Evolutionary conservation across 92 coral and sea anemone species (phyloP).

Genomic region (Pocillopora grandis): DNA sequence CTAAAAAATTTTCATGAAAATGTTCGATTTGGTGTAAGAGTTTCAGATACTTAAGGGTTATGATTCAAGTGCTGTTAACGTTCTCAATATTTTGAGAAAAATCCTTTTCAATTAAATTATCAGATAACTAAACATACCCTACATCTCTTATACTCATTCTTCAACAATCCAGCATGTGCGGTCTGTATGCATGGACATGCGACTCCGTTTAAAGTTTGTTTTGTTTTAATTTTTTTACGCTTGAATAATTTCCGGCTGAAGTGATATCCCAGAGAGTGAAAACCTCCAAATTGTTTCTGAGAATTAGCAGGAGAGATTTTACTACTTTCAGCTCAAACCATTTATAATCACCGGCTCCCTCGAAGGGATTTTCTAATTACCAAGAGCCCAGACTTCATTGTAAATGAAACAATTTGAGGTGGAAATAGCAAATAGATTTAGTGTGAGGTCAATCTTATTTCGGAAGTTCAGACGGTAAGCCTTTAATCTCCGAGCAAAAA

Average conservation of each 20-base stretch:
- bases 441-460: not conserved
- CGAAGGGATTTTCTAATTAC: conserved; percentile 1
- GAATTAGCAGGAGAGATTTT: no score
- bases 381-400: conserved; percentile 15
- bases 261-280: no score
- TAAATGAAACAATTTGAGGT: not conserved
- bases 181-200: no score
- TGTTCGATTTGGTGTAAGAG: not conserved
- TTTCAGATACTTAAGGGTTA: no score
- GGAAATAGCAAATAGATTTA: conserved; percentile 13
- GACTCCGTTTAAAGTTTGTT: no score
- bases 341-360: conserved; percentile 24
- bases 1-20: conserved; percentile 1
- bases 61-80: no score
- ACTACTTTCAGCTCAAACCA: no score
- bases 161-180: no score
- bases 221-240: no score
- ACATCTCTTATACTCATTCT: no score
- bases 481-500: conserved; percentile 1
- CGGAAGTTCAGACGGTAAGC: conserved; percentile 2
- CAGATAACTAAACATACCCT: no score
- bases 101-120: not conserved
- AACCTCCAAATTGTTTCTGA: not conserved
- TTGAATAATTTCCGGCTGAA: no score
- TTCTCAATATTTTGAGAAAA: not conserved